A percentile compares a stretch with the other conserved stretches of the same genome.
phyloP scores from a whole-genome alignment of 2,113 vertebrate species.

The Nothobranchius furzeri region DNA sequence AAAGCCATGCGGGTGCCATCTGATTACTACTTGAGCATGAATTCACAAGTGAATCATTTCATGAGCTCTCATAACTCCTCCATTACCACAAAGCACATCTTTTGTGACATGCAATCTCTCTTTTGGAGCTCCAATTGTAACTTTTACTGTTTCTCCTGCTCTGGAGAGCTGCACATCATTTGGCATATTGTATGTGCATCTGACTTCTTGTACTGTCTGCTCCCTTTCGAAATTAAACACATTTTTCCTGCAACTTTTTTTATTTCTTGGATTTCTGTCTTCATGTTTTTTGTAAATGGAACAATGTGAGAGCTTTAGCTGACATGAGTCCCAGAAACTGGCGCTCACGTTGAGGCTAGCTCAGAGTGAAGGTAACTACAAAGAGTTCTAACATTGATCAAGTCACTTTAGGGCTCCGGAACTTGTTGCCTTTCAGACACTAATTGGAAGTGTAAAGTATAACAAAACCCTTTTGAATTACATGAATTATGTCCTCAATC shows the following conservation, averaged over 20 bases:
- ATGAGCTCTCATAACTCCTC: constrained; percentile 59
- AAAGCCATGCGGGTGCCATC: constrained; percentile 44
- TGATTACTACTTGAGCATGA: constrained; percentile 66
- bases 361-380: constrained; percentile 23
- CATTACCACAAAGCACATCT: constrained; percentile 61
- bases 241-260: constrained; percentile 52
- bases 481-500: not conserved
- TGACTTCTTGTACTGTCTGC: constrained; percentile 22
- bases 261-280: constrained; percentile 52
- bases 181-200: constrained; percentile 31
- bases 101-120: constrained; percentile 69
- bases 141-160: constrained; percentile 41
- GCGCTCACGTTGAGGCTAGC: constrained; percentile 21
- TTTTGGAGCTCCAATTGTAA: constrained; percentile 33
- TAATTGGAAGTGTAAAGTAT: too few relatives aligned
- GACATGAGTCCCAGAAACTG: constrained; percentile 29
- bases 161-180: constrained; percentile 53
- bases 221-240: constrained; percentile 63
- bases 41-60: constrained; percentile 67
- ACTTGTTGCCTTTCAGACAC: not conserved
- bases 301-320: constrained; percentile 34
- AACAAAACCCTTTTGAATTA: not conserved
- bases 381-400: constrained; percentile 10
- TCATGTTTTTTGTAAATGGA: constrained; percentile 46
- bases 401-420: not conserved